phyloP scores from a whole-genome alignment of 2,888 invertebrate genomes.

The Tenthredo scrophulariae region DNA sequence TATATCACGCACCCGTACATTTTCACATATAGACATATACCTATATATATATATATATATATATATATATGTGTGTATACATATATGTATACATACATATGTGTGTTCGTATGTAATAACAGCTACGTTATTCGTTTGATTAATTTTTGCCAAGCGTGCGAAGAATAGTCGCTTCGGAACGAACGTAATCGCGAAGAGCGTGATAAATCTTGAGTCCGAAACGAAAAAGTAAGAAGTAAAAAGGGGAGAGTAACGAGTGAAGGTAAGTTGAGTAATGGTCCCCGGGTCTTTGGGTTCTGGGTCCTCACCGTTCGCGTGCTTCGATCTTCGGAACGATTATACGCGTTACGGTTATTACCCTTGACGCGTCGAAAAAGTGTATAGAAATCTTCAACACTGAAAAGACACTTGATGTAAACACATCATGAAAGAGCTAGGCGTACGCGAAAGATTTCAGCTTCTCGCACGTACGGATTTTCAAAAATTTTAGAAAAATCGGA shows the following conservation, averaged over 20 bases:
- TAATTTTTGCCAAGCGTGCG: slow-evolving; percentile 49
- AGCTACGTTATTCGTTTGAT: slow-evolving; percentile 43
- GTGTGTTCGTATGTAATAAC: slow-evolving; percentile 34
- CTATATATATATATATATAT: neutral
- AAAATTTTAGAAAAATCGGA: neutral
- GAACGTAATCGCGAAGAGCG: slow-evolving; percentile 46
- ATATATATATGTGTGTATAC: neutral
- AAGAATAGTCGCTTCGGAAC: slow-evolving; percentile 45
- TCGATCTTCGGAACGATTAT: slow-evolving; percentile 38
- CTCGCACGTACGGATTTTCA: neutral
- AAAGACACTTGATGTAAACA: neutral
- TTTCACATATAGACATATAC: neutral
- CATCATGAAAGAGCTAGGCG: neutral
- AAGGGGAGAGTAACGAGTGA: slow-evolving; percentile 49
- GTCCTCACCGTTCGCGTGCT: slow-evolving; percentile 38
- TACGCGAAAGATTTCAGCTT: neutral
- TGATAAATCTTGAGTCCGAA: slow-evolving; percentile 45
- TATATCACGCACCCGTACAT: slow-evolving; percentile 19
- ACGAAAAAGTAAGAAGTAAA: slow-evolving; percentile 50
- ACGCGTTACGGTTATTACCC: slow-evolving; percentile 44
- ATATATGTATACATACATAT: neutral
- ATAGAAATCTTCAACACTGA: slow-evolving; percentile 9
- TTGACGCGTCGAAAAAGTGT: slow-evolving; percentile 33
- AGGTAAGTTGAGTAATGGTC: slow-evolving; percentile 51
- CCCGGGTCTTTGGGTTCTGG: slow-evolving; percentile 37